phyloP scores from a whole-genome alignment of 2,113 vertebrate genomes.

The Amazona guildingii region DNA sequence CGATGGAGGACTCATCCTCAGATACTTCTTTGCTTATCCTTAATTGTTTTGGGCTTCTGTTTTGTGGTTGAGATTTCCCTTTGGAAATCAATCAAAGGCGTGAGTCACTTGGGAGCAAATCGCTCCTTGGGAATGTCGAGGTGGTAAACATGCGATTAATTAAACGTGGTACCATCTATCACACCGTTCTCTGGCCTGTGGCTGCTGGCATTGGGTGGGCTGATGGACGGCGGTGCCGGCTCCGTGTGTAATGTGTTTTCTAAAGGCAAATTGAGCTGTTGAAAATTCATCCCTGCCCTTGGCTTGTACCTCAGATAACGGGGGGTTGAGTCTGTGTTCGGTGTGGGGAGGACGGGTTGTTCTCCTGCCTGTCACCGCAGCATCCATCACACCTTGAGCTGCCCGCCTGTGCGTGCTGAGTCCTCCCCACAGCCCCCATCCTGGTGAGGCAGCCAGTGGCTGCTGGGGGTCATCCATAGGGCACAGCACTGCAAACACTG shows the following conservation, averaged over 20 bases:
- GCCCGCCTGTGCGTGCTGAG: fast-evolving
- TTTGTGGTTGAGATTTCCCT: neutral
- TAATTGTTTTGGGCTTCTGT: fast-evolving
- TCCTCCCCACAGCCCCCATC: fast-evolving
- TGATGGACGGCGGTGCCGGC: neutral
- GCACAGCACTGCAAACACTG: neutral
- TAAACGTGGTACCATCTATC: neutral
- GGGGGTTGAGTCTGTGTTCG: neutral
- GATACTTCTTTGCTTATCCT: fast-evolving
- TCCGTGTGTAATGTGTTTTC: neutral
- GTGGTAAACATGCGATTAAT: neutral
- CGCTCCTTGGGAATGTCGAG: neutral
- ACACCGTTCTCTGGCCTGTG: neutral
- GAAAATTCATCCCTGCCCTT: conserved; percentile 6
- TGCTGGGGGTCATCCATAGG: fast-evolving
- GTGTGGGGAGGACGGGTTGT: neutral
- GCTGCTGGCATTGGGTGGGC: neutral
- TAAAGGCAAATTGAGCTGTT: conserved; percentile 23
- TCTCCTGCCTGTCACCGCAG: neutral
- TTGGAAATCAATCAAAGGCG: neutral
- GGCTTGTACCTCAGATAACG: neutral
- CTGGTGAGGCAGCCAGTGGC: fast-evolving
- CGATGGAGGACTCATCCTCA: neutral
- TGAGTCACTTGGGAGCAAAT: neutral
- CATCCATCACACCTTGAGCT: fast-evolving